Conservation (phyloP, 2,888 invertebrate species). For the Seira ritae region DNA sequence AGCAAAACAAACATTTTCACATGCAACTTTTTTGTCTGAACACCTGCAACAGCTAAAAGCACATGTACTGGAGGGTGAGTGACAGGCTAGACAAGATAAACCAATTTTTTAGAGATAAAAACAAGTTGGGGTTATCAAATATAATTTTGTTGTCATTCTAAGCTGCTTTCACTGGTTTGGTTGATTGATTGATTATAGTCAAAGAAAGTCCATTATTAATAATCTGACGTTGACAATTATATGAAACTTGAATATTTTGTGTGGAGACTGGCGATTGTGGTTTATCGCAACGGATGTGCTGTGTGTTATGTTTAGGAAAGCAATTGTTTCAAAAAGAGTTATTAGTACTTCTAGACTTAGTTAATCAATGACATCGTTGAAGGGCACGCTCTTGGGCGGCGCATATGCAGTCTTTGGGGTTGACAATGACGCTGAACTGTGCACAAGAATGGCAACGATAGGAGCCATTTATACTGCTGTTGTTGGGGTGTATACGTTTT, state of each 20-base stretch:
- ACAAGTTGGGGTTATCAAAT: too few species aligned
- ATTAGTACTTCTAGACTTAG: not conserved
- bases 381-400: constrained; percentile 47
- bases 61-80: too few species aligned
- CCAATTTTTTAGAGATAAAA: too few species aligned
- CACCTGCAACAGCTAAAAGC: too few species aligned
- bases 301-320: not conserved
- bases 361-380: constrained; percentile 22
- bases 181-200: not conserved
- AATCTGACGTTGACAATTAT: too few species aligned
- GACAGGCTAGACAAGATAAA: too few species aligned
- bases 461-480: constrained; percentile 66
- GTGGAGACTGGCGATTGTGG: not conserved
- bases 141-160: too few species aligned
- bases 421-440: constrained; percentile 54
- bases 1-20: too few species aligned
- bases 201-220: not conserved
- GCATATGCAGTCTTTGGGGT: constrained; percentile 63
- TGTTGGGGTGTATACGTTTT: constrained; percentile 56
- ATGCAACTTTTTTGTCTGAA: too few species aligned
- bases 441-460: constrained; percentile 67
- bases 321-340: not conserved
- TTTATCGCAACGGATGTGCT: too few species aligned
- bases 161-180: too few species aligned
- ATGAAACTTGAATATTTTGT: not conserved